Base-by-base conservation (phyloP, 2,797 vertebrate genomes). In the Hozukius guyotensis region DNA sequence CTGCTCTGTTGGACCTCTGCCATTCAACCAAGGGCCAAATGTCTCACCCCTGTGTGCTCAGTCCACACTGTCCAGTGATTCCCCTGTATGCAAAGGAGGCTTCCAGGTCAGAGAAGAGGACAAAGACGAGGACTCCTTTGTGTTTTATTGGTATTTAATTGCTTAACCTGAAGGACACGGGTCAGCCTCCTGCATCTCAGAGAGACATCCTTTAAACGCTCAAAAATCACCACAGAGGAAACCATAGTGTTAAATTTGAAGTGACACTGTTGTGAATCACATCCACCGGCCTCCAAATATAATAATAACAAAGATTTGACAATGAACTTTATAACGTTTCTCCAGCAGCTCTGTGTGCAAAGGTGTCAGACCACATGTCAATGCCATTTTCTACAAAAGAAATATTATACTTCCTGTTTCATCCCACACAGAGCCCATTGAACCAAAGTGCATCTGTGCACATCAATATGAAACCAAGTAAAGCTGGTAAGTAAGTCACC, bases 391-490 rank as follows among this genome's bases (percentile, higher is more conserved):
- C 12, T 11, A 25, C 27, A 32, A 11, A 22, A 34, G 36, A 62
- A 72, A 64, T 31, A 49, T 4, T 5, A 29, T 4, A 57, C 66
- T 69, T 83, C 49, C 57, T 63, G 81, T 56, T 76, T 59, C 42
- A 20, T 18, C 36, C 64, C 32, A 75, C 12, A 69, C 20, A 10
- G 10, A 77, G 14, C 2, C n/a, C 36, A 49, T 57, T 29, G 11
- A 80, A 57, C 32, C 49, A 66, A 69, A 62, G 29, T 34, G 52
- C 67, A 87, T 87, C 76, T 70, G 66, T 66, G 49, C 53, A 32
- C 65, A 78, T 84, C 73, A 84, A 81, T 82, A 76, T 87, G 83
- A 68, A 92, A 84, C 62, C 84, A 88, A 82, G 89, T 86, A 78
- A 77, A 63, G 76, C 27, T 22, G 24, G 10, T 34, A 42, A 8